phyloP scores from a whole-genome alignment of 1,140 invertebrate genomes.

The Aporrectodea caliginosa region DNA sequence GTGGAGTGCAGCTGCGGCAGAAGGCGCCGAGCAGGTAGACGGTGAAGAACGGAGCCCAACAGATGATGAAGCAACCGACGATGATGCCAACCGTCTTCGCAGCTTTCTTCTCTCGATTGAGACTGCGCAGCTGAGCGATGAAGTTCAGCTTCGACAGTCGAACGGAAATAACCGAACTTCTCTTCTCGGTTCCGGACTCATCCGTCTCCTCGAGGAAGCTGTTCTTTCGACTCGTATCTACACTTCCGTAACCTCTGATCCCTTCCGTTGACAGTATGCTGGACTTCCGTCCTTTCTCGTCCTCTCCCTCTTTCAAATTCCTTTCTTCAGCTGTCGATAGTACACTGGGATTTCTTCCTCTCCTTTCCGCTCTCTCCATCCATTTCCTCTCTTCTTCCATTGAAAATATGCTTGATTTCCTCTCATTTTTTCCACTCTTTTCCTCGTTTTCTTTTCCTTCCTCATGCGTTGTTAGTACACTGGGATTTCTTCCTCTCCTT shows the following conservation, averaged over 20 bases:
- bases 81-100: slow-evolving; percentile 57
- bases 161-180: background rate
- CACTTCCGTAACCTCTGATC: background rate
- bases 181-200: background rate
- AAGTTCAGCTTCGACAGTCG: slow-evolving; percentile 1
- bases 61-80: slow-evolving; percentile 62
- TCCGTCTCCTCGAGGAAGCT: background rate
- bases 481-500: too few relatives aligned
- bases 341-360: too few relatives aligned
- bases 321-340: too few relatives aligned
- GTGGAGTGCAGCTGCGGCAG: slow-evolving; percentile 39
- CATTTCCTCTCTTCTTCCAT: too few relatives aligned
- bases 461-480: too few relatives aligned
- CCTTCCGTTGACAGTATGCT: background rate
- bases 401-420: too few relatives aligned
- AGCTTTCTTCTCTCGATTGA: slow-evolving; percentile 31
- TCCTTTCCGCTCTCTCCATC: too few relatives aligned
- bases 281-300: background rate
- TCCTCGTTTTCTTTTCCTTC: too few relatives aligned
- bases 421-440: too few relatives aligned
- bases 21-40: slow-evolving; percentile 32
- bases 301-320: too few relatives aligned
- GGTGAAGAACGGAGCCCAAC: slow-evolving; percentile 63
- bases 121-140: slow-evolving; percentile 13
- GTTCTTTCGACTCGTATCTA: background rate